Percentiles rank a stretch among this genome's conserved stretches.
phyloP scores from a whole-genome alignment of 2,113 vertebrate species.

The Scolopax mira region DNA sequence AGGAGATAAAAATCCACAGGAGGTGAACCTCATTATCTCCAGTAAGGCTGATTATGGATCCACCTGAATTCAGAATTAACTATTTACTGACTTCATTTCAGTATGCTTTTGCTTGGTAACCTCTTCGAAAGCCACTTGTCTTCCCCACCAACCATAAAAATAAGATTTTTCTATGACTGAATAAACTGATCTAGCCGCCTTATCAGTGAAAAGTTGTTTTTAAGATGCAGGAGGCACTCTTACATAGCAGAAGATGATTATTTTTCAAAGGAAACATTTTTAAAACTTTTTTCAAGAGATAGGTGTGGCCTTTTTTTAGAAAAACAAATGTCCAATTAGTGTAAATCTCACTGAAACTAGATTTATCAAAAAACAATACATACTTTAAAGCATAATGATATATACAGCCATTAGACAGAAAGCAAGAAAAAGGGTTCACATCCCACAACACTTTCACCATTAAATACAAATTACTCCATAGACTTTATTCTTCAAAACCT shows the following conservation, averaged over 20 bases:
- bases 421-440: not conserved
- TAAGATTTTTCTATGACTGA: not conserved
- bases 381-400: no score
- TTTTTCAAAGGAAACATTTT: not conserved
- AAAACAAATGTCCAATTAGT: rapidly evolving
- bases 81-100: not conserved
- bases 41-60: not conserved
- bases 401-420: not conserved
- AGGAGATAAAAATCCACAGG: not conserved
- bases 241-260: not conserved
- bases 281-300: not conserved
- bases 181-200: not conserved
- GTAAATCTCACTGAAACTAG: not conserved
- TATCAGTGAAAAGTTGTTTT: not conserved
- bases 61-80: constrained; percentile 20
- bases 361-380: not conserved
- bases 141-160: not conserved
- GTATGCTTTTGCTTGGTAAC: not conserved
- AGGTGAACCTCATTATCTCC: constrained; percentile 6
- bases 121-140: not conserved
- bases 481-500: not conserved
- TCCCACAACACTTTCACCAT: not conserved
- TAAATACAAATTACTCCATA: not conserved
- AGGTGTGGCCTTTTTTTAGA: not conserved
- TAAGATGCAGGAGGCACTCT: not conserved